Evolutionary conservation across 2,797 vertebrate species (phyloP).

Genomic region (Cryptoblepharus egeriae): DNA sequence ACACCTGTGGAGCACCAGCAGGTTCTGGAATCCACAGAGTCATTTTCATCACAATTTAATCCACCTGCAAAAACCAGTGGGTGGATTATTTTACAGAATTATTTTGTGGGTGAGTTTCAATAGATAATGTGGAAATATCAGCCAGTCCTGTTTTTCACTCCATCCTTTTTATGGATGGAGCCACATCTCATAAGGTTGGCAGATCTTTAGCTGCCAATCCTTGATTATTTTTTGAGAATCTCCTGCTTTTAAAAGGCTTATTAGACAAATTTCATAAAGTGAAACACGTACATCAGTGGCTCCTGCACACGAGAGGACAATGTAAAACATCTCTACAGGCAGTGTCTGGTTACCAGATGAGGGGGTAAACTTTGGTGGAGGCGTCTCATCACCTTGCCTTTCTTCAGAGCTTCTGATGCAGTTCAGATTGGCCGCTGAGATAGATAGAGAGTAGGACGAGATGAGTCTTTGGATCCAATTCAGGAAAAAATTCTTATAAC

Average conservation of each 20-base stretch:
- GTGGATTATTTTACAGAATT: neutral
- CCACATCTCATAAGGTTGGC: neutral
- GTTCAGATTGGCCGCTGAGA: neutral
- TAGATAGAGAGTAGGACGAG: neutral
- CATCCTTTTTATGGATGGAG: neutral
- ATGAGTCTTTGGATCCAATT: neutral
- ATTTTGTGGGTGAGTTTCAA: neutral
- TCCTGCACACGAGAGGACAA: neutral
- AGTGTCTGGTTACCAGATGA: neutral
- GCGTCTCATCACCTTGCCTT: neutral
- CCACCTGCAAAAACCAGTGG: neutral
- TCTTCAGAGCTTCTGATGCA: no score
- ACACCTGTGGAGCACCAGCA: neutral
- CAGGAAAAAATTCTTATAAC: neutral
- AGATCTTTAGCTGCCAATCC: conserved; percentile 6
- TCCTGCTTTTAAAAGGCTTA: neutral
- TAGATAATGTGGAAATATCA: neutral
- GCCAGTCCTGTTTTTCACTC: neutral
- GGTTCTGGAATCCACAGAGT: neutral
- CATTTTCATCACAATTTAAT: neutral
- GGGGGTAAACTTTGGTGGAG: neutral
- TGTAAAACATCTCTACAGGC: neutral
- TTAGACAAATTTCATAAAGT: neutral
- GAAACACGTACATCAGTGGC: neutral
- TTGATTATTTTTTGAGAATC: conserved; percentile 22